Base-by-base conservation (phyloP, 2,797 vertebrate species). In the Alectoris magna region DNA sequence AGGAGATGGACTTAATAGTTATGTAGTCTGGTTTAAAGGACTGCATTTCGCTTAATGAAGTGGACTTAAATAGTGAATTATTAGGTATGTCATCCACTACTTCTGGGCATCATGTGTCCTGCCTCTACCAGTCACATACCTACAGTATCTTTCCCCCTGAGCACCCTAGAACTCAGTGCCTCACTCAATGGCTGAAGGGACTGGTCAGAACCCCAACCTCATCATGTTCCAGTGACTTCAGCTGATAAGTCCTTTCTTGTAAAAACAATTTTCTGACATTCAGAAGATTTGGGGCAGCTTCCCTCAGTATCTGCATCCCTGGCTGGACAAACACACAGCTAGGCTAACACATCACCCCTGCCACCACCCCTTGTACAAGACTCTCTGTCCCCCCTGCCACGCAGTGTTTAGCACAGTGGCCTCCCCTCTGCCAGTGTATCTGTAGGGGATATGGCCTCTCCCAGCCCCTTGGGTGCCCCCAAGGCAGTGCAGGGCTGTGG, bases 131-230 rank as follows among this genome's bases (percentile, higher is more conserved):
- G 36, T 36, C 53, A 44, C 43, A 23, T 7, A 14, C 39, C 56
- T 27, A 9, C 43, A 81, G 56, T 39, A 60, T 36, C 58, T 58
- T 76, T 46, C 29, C 12, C 55, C 43, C 43, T 1, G 2, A 60
- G 71, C 62, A 44, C 11, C 23, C 56, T 0, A 0, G 24, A 74
- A 24, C 62, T 26, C 2, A 0, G 8, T 60, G 56, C 13, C 51
- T 41, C 39, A 41, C 39, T 15, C 59, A 48, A 49, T 0, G 6
- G 64, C 13, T 24, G 17, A 66, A 26, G 38, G 15, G 51, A 36
- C 26, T 73, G 71, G 8, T 31, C 11, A 8, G 46, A 62, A 76
- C 31, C 39, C 70, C 53, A 36, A 11, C 10, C 34, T 68, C 38
- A 14, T 31, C 23, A 12, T 11, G 11, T n/a, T 56, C 64, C 36